These are phyloP conservation scores for Trileptium ribeirensis DNA, from an alignment of 2,888 invertebrate species.

Conservation along the genomic window DNA sequence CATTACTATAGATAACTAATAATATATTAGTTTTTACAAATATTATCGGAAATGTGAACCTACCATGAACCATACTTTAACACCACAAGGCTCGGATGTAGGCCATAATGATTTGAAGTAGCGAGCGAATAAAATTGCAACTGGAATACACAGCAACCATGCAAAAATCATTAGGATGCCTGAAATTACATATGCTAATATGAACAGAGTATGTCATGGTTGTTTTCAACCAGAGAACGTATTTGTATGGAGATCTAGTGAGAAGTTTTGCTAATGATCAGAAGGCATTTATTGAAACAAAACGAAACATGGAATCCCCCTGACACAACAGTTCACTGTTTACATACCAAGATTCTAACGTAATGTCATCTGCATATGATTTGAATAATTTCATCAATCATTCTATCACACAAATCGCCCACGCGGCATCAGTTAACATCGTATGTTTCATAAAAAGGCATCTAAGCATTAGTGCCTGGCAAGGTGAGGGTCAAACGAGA, in stretches of 20 bases:
- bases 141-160: slow-evolving; percentile 20
- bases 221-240: background rate
- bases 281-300: background rate
- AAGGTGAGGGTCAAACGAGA: too few species aligned
- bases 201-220: too few species aligned
- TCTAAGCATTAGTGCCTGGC: too few species aligned
- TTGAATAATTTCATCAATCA: too few species aligned
- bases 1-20: too few species aligned
- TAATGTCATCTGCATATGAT: too few species aligned
- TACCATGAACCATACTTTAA: slow-evolving; percentile 18
- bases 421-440: too few species aligned
- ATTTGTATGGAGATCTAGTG: background rate
- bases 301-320: background rate
- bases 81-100: background rate
- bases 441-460: too few species aligned
- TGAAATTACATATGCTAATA: background rate
- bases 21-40: too few species aligned
- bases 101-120: slow-evolving; percentile 24
- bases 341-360: too few species aligned
- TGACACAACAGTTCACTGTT: background rate
- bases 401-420: too few species aligned
- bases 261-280: too few species aligned
- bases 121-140: slow-evolving; percentile 11
- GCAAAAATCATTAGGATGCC: slow-evolving; percentile 23
- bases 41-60: background rate